A percentile compares a stretch with the other conserved stretches of the same genome.
Evolutionary conservation across 2,888 invertebrate genomes (phyloP).

Genomic region (Parnassius mnemosyne): DNA sequence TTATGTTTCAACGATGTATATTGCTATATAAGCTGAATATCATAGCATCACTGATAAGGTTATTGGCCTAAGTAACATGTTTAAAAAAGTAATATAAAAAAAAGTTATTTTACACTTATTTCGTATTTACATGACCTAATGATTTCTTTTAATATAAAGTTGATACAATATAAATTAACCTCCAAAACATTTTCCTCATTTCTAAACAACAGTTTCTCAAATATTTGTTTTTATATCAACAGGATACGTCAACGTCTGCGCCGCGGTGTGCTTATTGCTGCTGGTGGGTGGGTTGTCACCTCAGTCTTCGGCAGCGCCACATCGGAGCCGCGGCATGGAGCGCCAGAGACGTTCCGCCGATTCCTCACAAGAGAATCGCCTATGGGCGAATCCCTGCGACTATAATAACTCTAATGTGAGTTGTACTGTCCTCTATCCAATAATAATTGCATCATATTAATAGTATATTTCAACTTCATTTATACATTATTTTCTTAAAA

Average conservation of each 20-base stretch:
- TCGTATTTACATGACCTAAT: too few species aligned
- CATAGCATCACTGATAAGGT: too few species aligned
- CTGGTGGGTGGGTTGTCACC: constrained; percentile 65
- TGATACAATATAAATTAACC: too few species aligned
- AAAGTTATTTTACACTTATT: too few species aligned
- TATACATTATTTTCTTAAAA: background rate
- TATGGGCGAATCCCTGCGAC: constrained; percentile 72
- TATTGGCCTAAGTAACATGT: too few species aligned
- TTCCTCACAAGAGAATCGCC: constrained; percentile 47
- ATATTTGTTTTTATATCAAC: constrained; percentile 7
- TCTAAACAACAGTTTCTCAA: too few species aligned
- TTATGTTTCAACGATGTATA: background rate
- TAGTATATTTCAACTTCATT: too few species aligned
- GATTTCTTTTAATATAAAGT: too few species aligned
- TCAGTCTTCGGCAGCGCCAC: constrained; percentile 65
- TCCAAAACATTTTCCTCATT: too few species aligned
- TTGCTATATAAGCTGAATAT: too few species aligned
- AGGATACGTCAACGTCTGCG: constrained; percentile 78
- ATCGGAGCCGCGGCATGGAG: constrained; percentile 53
- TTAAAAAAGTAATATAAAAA: too few species aligned
- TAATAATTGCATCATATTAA: too few species aligned
- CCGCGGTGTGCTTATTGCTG: constrained; percentile 68
- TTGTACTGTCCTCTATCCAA: constrained; percentile 1
- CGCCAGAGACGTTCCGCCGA: constrained; percentile 46
- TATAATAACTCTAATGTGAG: constrained; percentile 43